Conservation (phyloP, 2,113 vertebrate genomes). For the Illadopsis cleaveri region DNA sequence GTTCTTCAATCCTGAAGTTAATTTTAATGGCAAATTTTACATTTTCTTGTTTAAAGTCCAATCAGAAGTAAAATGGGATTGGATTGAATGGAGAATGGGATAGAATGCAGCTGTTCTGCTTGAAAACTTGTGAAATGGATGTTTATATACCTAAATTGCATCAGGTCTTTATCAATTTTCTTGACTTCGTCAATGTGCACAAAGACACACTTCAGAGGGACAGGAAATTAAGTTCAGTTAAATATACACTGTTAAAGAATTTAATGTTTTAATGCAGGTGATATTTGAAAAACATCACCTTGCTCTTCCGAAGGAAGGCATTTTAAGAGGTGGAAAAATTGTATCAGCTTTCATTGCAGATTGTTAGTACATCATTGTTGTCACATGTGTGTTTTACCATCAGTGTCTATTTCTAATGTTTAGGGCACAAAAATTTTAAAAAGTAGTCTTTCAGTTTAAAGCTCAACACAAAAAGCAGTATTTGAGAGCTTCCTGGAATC, state of each 20-base stretch:
- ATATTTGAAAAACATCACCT: neutral
- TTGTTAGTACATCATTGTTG: neutral
- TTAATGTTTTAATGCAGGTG: neutral
- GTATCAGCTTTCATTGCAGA: neutral
- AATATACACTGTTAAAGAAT: neutral
- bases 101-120: neutral
- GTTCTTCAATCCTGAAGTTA: neutral
- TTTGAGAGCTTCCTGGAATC: neutral
- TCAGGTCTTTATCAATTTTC: neutral
- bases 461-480: neutral
- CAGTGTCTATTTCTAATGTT: neutral
- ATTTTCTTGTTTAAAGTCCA: neutral
- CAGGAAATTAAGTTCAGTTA: neutral
- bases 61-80: neutral
- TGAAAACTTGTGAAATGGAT: neutral
- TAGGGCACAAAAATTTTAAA: neutral
- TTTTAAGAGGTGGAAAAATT: neutral
- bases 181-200: neutral
- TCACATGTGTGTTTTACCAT: neutral
- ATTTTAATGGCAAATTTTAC: neutral
- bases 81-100: neutral
- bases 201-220: neutral
- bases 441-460: neutral
- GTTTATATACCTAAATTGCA: neutral
- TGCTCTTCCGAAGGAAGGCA: neutral